Evolutionary conservation across 2,888 invertebrate species (phyloP).

Genomic region (Bunonema sp.): DNA sequence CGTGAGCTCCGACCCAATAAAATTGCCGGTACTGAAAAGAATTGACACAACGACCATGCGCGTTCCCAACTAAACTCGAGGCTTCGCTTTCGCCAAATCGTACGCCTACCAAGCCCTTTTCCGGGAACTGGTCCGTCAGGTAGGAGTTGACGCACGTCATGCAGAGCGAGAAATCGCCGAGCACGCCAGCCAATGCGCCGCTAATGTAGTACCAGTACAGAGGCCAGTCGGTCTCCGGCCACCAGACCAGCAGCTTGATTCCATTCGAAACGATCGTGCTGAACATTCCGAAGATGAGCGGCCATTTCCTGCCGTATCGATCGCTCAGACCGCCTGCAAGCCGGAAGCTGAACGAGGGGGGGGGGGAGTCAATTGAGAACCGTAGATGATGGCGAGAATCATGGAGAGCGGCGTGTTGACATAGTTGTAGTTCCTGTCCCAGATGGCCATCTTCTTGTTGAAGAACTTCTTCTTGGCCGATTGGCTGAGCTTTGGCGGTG

Average conservation of each 20-base stretch:
- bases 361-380: slow-evolving; percentile 5
- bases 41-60: slow-evolving; percentile 34
- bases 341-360: background rate
- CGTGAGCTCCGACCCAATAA: slow-evolving; percentile 17
- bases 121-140: slow-evolving; percentile 26
- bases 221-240: slow-evolving; percentile 19
- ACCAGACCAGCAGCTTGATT: slow-evolving; percentile 26
- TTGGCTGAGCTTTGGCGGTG: slow-evolving; percentile 12
- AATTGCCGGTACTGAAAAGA: slow-evolving; percentile 25
- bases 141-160: slow-evolving; percentile 37
- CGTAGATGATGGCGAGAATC: slow-evolving; percentile 28
- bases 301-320: slow-evolving; percentile 22
- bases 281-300: slow-evolving; percentile 19
- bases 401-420: slow-evolving; percentile 36
- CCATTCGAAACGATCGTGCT: slow-evolving; percentile 11
- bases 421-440: slow-evolving; percentile 38
- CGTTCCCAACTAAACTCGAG: no score
- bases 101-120: no score
- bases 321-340: slow-evolving; percentile 27
- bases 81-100: no score
- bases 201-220: slow-evolving; percentile 12
- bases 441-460: slow-evolving; percentile 32
- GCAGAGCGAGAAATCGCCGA: slow-evolving; percentile 31
- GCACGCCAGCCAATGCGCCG: slow-evolving; percentile 14
- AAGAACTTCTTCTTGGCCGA: slow-evolving; percentile 22